A percentile compares a stretch with the other conserved stretches of the same genome.
Evolutionary conservation across 1,140 invertebrate genomes (phyloP).

Genomic region (Formica selysi): DNA sequence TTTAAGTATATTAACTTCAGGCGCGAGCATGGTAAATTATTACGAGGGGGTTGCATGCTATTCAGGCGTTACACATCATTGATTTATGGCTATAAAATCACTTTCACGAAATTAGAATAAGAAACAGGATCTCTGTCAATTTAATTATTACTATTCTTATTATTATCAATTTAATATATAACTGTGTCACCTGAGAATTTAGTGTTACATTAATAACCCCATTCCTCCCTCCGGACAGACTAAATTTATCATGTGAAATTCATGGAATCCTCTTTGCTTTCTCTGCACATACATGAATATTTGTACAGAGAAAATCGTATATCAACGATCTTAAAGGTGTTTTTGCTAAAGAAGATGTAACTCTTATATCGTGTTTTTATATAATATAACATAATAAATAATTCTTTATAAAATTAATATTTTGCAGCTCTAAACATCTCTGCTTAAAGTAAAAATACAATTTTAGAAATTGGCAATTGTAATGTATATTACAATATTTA

Average conservation of each 20-base stretch:
- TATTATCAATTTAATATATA: conserved; percentile 49
- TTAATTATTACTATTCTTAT: neutral
- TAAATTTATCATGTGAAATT: conserved; percentile 28
- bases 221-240: neutral
- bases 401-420: conserved; percentile 18
- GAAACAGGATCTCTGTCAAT: neutral
- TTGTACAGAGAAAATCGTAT: neutral
- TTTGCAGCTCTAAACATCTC: neutral
- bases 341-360: neutral
- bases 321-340: neutral
- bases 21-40: conserved; percentile 6
- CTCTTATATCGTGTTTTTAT: neutral
- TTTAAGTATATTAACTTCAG: conserved; percentile 35
- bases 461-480: too few relatives aligned
- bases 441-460: too few relatives aligned
- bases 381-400: neutral
- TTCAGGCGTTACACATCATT: neutral
- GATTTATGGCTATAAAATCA: conserved; percentile 44
- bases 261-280: conserved; percentile 30
- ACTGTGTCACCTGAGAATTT: conserved; percentile 17
- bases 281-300: neutral
- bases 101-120: conserved; percentile 35
- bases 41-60: conserved; percentile 5
- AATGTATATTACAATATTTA: too few relatives aligned
- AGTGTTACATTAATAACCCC: conserved; percentile 17